Conservation (phyloP, 2,888 invertebrate species). For the Alentia gelatinosa region DNA sequence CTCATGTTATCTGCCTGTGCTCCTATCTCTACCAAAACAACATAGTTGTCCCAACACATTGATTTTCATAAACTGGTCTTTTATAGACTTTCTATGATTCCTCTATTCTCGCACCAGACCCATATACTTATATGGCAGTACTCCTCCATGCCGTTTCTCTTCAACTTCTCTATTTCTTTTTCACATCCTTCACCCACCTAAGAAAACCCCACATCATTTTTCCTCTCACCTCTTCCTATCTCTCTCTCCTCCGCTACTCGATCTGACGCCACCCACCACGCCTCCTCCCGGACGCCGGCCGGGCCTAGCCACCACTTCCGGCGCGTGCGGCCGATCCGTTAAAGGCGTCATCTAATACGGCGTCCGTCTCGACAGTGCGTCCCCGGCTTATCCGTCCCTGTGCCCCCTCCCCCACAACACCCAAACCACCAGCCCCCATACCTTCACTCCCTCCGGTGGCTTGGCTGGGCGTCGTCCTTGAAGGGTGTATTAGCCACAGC, state of each 20-base stretch:
- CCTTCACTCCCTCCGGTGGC: not conserved
- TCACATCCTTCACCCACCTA: not conserved
- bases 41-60: too few relatives aligned
- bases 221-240: not conserved
- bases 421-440: not conserved
- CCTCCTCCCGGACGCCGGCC: not conserved
- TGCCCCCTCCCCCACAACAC: not conserved
- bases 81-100: too few relatives aligned
- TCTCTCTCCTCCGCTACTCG: not conserved
- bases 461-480: not conserved
- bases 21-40: too few relatives aligned
- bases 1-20: too few relatives aligned
- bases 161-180: not conserved
- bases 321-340: too few relatives aligned
- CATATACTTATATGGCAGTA: too few relatives aligned
- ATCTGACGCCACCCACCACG: not conserved
- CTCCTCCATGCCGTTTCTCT: not conserved
- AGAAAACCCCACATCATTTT: too few relatives aligned
- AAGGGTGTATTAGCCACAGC: conserved; percentile 30
- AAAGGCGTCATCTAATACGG: too few relatives aligned
- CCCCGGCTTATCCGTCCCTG: not conserved
- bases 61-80: too few relatives aligned
- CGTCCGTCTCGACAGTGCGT: not conserved
- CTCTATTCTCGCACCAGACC: too few relatives aligned
- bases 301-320: too few relatives aligned